Base-by-base conservation (phyloP, 1,140 invertebrate genomes). In the Drosophila parvula region DNA sequence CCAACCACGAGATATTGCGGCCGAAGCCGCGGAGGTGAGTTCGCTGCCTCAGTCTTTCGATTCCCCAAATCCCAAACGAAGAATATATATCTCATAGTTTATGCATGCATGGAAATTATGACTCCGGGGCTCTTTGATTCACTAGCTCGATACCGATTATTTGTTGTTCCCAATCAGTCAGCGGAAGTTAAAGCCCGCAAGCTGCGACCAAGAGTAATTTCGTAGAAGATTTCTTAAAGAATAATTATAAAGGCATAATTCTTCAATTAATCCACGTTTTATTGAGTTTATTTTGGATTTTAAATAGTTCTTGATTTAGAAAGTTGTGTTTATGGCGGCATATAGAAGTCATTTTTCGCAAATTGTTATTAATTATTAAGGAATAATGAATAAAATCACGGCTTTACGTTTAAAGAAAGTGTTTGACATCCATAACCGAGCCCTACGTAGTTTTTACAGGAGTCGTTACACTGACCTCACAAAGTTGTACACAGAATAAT, bases 1-100 rank as follows among this genome's bases (percentile, higher is more conserved):
- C 95, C 67, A 96, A 95, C 78, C 96, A 97, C 92, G 96, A 97
- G 92, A 97, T 97, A 90, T 94, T 97, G 59, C 93, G 96, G 76
- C 96, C 96, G 10, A 97, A 97, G 92, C 97, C 97, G 5, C 94
- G 97, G 92, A 95, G 96, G 96, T 97, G 92, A 93, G 74, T 68
- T 70, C 45, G 38, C 22, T 38, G 50, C 63, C 50, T 47, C 32
- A 47, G 63, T 69, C 63, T 57, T 69, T 68, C 18, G 63, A 56
- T 63, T 69, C 5, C 16, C 8, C 18, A 45, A 62, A 30, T 28
- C 27, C 32, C 32, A 36, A 36, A 3, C 27, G 22, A 18, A 62
- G 22, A 22, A 22, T 22, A 48, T n/a, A 68, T 34, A 12, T 18
- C 48, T 36, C 22, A 53, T 44, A 30, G 22, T 36, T 27, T 38